phyloP scores from a whole-genome alignment of 2,888 invertebrate genomes.

The Lasioglossum leucozonium region DNA sequence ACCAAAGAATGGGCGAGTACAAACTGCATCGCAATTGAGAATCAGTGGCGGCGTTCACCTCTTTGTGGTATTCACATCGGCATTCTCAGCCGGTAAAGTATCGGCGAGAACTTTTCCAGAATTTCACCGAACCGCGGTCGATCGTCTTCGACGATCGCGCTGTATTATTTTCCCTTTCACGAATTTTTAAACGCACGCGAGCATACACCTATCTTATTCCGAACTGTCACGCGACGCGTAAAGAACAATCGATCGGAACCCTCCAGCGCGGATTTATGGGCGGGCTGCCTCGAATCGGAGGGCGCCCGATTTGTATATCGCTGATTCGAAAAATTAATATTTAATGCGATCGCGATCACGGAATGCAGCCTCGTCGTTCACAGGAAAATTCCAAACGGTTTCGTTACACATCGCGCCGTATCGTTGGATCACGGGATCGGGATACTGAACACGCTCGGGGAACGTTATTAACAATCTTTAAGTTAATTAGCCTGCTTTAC shows the following conservation, averaged over 20 bases:
- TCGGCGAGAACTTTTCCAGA: background rate
- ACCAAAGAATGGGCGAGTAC: background rate
- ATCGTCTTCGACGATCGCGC: background rate
- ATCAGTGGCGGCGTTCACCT: background rate
- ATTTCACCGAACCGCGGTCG: background rate
- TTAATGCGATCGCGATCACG: constrained; percentile 22
- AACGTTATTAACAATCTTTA: constrained; percentile 2
- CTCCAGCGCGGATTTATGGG: constrained; percentile 32
- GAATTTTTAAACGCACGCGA: constrained; percentile 49
- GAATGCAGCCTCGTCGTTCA: background rate
- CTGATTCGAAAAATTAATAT: constrained; percentile 21
- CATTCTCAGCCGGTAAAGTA: background rate
- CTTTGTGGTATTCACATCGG: background rate
- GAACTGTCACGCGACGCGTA: constrained; percentile 41
- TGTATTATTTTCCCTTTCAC: constrained; percentile 11
- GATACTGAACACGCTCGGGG: background rate
- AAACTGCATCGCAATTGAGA: constrained; percentile 4
- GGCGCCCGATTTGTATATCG: constrained; percentile 24
- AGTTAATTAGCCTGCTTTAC: background rate
- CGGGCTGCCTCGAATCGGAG: constrained; percentile 17
- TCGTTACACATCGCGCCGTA: background rate
- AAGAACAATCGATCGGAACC: constrained; percentile 44
- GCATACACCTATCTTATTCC: constrained; percentile 41
- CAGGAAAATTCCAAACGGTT: background rate
- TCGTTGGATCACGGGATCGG: background rate